These are phyloP conservation scores for Pseudolaguvia tuberculata DNA, from an alignment of 2,113 vertebrate species.

Conservation along the genomic window DNA sequence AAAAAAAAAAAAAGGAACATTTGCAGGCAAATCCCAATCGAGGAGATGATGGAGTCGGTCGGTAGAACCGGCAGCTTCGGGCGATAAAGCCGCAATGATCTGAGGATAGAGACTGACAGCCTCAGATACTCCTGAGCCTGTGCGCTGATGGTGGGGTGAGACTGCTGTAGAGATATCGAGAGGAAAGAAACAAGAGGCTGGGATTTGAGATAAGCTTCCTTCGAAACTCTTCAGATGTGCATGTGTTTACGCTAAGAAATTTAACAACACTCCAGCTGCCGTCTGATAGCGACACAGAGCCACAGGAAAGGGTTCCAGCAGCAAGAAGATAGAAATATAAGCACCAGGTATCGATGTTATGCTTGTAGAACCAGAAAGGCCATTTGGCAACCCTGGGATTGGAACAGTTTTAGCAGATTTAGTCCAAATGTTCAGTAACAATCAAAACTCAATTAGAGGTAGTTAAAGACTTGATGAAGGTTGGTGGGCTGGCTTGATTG, in stretches of 20 bases:
- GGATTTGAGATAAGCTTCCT: slow-evolving; percentile 49
- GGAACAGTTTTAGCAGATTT: slow-evolving; percentile 26
- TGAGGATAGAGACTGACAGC: slow-evolving; percentile 28
- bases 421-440: slow-evolving; percentile 33
- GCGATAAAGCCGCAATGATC: slow-evolving; percentile 41
- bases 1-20: not conserved
- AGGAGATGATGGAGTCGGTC: slow-evolving; percentile 31
- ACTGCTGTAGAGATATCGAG: slow-evolving; percentile 38
- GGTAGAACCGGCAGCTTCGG: slow-evolving; percentile 25
- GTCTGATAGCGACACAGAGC: slow-evolving; percentile 43
- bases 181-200: slow-evolving; percentile 48
- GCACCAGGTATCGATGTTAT: slow-evolving; percentile 8
- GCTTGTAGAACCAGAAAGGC: slow-evolving; percentile 20
- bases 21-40: slow-evolving; percentile 9
- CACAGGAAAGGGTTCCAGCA: slow-evolving; percentile 36
- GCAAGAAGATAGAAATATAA: slow-evolving; percentile 36
- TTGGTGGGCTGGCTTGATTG: slow-evolving; percentile 29
- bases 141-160: slow-evolving; percentile 11
- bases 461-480: slow-evolving; percentile 22
- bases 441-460: slow-evolving; percentile 35
- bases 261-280: slow-evolving; percentile 44
- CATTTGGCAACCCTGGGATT: slow-evolving; percentile 40
- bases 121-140: slow-evolving; percentile 32
- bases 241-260: slow-evolving; percentile 48
- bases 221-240: slow-evolving; percentile 41